phyloP scores from a whole-genome alignment of 2,888 invertebrate species.

The Diarsia rubi region DNA sequence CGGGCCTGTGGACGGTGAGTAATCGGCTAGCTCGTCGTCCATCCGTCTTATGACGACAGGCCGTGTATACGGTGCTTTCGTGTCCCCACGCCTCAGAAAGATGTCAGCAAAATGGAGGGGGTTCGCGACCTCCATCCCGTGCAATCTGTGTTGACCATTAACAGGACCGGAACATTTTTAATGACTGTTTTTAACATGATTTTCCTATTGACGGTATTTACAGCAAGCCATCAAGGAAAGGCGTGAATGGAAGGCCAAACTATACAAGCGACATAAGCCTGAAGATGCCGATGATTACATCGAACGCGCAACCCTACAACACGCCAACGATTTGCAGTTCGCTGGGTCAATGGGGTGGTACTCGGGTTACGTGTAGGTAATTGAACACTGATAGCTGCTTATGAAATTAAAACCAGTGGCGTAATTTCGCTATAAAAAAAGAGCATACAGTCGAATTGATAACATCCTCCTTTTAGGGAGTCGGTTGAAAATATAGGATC shows the following conservation, averaged over 20 bases:
- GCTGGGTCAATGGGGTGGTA: constrained; percentile 58
- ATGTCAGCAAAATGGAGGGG: too few species aligned
- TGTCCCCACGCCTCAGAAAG: too few species aligned
- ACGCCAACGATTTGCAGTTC: constrained; percentile 62
- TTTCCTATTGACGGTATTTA: constrained; percentile 8
- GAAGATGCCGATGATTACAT: constrained; percentile 77
- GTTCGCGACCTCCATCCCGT: not conserved
- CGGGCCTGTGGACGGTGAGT: too few species aligned
- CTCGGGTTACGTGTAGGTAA: constrained; percentile 14
- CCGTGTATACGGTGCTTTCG: too few species aligned
- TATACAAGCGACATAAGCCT: constrained; percentile 74
- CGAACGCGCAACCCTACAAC: constrained; percentile 59
- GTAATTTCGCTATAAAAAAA: not conserved
- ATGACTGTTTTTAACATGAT: not conserved
- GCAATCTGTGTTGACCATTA: not conserved
- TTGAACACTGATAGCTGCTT: not conserved
- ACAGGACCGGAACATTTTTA: not conserved
- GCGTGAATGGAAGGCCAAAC: constrained; percentile 75
- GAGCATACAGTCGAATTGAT: too few species aligned
- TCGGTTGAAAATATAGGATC: not conserved
- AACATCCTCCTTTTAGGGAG: too few species aligned
- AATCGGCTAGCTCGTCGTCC: too few species aligned
- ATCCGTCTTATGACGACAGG: too few species aligned
- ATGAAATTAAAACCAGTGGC: constrained; percentile 11
- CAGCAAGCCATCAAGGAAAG: constrained; percentile 73